Conservation (phyloP, 2,113 vertebrate genomes). For the Phoenicopterus ruber region DNA sequence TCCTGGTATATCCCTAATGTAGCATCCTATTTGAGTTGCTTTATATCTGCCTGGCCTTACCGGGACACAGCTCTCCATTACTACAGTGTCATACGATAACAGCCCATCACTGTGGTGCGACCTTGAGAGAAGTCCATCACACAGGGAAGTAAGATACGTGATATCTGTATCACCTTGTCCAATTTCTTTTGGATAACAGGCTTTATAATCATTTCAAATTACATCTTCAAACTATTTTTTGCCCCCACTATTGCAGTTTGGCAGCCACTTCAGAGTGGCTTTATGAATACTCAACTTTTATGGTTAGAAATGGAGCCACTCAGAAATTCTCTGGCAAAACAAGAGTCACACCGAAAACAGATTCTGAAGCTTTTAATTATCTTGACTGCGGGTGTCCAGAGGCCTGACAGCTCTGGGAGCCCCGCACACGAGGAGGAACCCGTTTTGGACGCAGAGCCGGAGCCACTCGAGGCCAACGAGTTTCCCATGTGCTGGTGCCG, state of each 20-base stretch:
- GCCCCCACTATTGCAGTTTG: neutral
- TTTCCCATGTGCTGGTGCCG: neutral
- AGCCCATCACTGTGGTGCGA: neutral
- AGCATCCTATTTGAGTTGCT: neutral
- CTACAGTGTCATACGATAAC: neutral
- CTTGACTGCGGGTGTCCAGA: neutral
- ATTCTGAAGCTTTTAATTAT: neutral
- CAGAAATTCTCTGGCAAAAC: neutral
- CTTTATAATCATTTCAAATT: neutral
- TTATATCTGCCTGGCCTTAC: neutral
- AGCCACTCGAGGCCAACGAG: neutral
- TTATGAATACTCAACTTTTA: neutral
- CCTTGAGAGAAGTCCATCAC: neutral
- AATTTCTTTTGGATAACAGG: neutral
- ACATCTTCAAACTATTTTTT: neutral
- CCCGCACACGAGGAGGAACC: neutral
- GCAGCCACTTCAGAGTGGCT: neutral
- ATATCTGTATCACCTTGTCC: neutral
- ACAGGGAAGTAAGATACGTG: neutral
- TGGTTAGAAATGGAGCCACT: neutral
- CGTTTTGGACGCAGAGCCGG: neutral
- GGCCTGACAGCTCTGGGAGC: neutral
- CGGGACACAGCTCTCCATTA: neutral
- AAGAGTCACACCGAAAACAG: neutral
- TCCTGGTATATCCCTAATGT: neutral